phyloP scores from a whole-genome alignment of 2,888 invertebrate species.

The Epinotia bilunana region DNA sequence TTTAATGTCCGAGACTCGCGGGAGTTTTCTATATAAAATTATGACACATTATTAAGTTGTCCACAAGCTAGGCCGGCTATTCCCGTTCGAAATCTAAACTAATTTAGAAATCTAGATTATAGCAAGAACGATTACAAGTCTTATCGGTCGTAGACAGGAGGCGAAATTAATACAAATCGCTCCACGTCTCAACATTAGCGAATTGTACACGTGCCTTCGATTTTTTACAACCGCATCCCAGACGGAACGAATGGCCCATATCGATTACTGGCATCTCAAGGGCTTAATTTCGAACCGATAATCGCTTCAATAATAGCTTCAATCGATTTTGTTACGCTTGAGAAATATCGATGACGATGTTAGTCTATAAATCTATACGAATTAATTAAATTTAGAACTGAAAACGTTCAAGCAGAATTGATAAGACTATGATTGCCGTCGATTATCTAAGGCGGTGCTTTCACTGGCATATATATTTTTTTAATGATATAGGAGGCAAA shows the following conservation, averaged over 20 bases:
- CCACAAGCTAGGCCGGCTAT: too few species aligned
- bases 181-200: neutral
- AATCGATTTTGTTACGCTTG: constrained; percentile 37
- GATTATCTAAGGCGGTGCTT: neutral
- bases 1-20: too few species aligned
- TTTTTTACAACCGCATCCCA: constrained; percentile 18
- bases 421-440: neutral
- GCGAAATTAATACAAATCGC: neutral
- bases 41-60: too few species aligned
- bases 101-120: neutral
- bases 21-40: too few species aligned
- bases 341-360: constrained; percentile 24
- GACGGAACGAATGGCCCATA: constrained; percentile 19
- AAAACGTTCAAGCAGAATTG: neutral
- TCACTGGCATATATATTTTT: too few species aligned
- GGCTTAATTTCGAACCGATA: constrained; percentile 27
- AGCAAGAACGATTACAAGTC: neutral
- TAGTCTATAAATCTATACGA: neutral
- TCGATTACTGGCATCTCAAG: constrained; percentile 36
- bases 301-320: constrained; percentile 40
- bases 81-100: too few species aligned
- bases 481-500: too few species aligned
- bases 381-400: constrained; percentile 21
- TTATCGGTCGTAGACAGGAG: neutral
- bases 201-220: constrained; percentile 14